Percentiles rank a stretch among this genome's conserved stretches.
Evolutionary conservation across 2,797 vertebrate species (phyloP).

Genomic region (Arnoldichthys spilopterus): DNA sequence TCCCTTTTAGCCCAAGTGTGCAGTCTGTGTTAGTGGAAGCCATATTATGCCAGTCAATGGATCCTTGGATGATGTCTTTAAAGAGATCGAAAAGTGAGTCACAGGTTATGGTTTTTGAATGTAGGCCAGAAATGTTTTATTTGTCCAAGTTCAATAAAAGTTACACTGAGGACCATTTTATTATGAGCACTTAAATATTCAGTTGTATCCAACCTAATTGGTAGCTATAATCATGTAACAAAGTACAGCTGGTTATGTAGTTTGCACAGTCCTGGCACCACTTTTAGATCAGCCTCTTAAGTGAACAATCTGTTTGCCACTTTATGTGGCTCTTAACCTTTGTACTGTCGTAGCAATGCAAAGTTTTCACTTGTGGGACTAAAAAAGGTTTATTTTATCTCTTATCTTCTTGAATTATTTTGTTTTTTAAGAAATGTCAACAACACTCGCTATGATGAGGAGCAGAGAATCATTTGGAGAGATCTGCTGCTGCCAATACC

Average conservation of each 20-base stretch:
- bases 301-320: not conserved
- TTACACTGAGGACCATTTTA: not conserved
- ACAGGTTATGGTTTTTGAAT: not conserved
- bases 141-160: not conserved
- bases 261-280: not conserved
- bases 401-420: conserved; percentile 3
- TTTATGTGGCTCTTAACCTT: too few species aligned
- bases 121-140: not conserved
- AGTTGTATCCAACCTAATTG: not conserved
- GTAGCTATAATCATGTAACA: not conserved
- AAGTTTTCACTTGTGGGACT: too few species aligned
- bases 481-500: conserved; percentile 73
- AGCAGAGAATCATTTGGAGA: conserved; percentile 63
- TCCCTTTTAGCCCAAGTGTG: conserved; percentile 70
- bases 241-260: not conserved
- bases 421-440: conserved; percentile 42
- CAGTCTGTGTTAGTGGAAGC: conserved; percentile 71
- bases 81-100: conserved; percentile 56
- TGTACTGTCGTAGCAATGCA: too few species aligned
- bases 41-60: conserved; percentile 66
- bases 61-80: conserved; percentile 59
- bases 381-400: too few species aligned
- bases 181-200: not conserved
- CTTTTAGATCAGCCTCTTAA: not conserved
- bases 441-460: conserved; percentile 60